A percentile compares a stretch with the other conserved stretches of the same genome.
Evolutionary conservation across 2,113 vertebrate species (phyloP).

Genomic region (Eclectus roratus): DNA sequence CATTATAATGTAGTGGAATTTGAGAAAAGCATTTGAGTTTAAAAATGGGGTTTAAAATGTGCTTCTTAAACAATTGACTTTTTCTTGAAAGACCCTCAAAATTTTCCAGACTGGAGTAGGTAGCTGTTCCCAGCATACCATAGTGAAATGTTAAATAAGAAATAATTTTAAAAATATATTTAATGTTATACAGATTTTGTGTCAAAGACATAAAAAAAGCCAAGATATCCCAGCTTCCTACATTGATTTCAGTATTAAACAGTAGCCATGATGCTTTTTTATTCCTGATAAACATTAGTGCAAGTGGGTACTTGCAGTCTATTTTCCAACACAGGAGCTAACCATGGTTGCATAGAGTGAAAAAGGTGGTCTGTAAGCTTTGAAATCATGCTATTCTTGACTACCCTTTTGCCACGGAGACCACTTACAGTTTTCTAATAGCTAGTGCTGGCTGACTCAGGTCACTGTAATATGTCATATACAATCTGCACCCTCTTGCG

Average conservation of each 20-base stretch:
- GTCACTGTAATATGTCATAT: neutral
- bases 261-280: neutral
- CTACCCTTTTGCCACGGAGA: neutral
- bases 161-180: neutral
- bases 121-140: neutral
- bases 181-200: neutral
- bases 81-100: neutral
- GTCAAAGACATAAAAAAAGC: neutral
- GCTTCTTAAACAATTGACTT: neutral
- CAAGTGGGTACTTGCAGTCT: neutral
- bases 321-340: neutral
- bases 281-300: neutral
- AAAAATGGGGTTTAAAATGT: neutral
- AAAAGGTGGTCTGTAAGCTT: neutral
- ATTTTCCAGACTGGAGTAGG: neutral
- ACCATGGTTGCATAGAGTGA: neutral
- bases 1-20: neutral
- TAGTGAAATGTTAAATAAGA: neutral
- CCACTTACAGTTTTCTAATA: neutral
- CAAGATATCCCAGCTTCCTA: neutral
- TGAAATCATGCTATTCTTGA: neutral
- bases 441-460: neutral
- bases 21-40: neutral
- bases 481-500: neutral
- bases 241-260: neutral